Evolutionary conservation across 2,888 invertebrate species (phyloP), one percentile per base, ranked within the genome.

Genomic region (Volucella inanis): DNA sequence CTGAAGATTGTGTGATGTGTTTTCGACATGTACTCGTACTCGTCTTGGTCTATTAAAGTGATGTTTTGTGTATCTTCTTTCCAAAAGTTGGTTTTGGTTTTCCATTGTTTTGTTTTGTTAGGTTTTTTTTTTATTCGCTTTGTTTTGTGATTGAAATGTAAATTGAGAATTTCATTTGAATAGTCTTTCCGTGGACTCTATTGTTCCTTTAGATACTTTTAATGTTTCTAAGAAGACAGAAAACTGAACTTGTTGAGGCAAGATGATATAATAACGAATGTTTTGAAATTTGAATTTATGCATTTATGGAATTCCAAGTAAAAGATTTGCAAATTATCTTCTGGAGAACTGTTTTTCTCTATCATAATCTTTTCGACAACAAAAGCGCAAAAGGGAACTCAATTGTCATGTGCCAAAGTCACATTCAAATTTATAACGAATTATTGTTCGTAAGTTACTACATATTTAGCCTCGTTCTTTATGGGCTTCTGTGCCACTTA

Each of bases 121-220:
- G 41, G 12, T 55, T 4, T 12, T 50, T 14, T 43, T 49, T 31
- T 15, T 18, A 10, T 38, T 6, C 11, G 39, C 8, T 38, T n/a
- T 15, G 14, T 54, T 15, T 1, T 47, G 65, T 49, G 57, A 59
- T 75, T 75, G 57, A 57, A 59, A 75, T 75, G 75, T 43, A 67
- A 75, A 75, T 67, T 67, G 18, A 9, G 14, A 39, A 65, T 52
- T 74, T 50, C 59, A 71, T 71, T 77, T 76, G 76, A 77, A 71
- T 65, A 6, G 52, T 22, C n/a, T 57, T 65, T 54, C 10, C 47
- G 18, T 61, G 39, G 8, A 43, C 12, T 54, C 22, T 15, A 78
- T 78, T 71, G 71, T 65, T 57, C 57, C 31, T 31, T 31, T 31
- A 31, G 31, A 31, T 31, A 31, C 31, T 39, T 50, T 12, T 0